Conservation (phyloP, 2,113 vertebrate genomes). For the Saccopteryx leptura region DNA sequence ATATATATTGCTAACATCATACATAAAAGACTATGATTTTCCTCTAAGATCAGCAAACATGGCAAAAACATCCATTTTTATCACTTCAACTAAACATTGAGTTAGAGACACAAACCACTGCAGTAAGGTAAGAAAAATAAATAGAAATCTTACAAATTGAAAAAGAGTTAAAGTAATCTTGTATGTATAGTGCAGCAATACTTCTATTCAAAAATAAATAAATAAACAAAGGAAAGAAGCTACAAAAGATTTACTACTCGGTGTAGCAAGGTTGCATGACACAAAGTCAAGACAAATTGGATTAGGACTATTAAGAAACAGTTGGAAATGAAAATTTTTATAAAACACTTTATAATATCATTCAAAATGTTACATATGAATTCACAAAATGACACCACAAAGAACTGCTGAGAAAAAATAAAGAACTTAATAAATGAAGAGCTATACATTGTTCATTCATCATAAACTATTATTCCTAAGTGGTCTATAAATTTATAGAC, state of each 20-base stretch:
- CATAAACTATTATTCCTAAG: not conserved
- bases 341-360: not conserved
- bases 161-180: not conserved
- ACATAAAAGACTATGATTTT: not conserved
- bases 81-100: not conserved
- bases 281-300: not conserved
- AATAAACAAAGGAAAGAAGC: not conserved
- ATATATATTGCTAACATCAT: not conserved
- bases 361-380: not conserved
- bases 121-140: slow-evolving; percentile 1
- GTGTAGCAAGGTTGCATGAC: not conserved
- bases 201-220: not conserved
- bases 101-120: not conserved
- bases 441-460: not conserved
- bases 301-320: not conserved
- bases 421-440: not conserved
- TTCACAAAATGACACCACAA: not conserved
- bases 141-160: not conserved
- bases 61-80: not conserved
- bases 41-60: not conserved
- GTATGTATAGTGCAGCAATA: not conserved
- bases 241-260: not conserved
- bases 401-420: slow-evolving; percentile 18
- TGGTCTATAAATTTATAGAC: not conserved
- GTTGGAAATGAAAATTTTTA: not conserved